phyloP scores from a whole-genome alignment of 2,888 invertebrate genomes.

The Cheilosia pagana region DNA sequence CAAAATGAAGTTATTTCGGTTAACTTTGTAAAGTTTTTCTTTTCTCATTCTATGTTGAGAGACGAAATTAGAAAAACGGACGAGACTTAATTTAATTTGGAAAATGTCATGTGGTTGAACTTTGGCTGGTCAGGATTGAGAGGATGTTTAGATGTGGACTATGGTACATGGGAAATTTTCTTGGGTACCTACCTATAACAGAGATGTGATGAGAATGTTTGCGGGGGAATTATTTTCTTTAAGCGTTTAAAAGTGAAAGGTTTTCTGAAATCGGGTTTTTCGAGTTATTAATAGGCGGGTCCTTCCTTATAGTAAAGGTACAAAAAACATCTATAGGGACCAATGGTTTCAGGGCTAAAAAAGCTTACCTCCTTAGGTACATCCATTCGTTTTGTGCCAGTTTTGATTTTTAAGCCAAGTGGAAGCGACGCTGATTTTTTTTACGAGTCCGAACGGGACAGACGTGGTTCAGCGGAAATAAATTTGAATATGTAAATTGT shows the following conservation, averaged over 20 bases:
- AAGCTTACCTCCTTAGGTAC: no score
- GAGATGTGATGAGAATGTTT: neutral
- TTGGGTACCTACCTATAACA: neutral
- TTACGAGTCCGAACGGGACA: no score
- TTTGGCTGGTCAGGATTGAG: slow-evolving; percentile 35
- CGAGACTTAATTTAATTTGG: slow-evolving; percentile 62
- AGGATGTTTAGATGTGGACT: slow-evolving; percentile 17
- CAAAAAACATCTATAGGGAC: no score
- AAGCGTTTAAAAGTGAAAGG: neutral
- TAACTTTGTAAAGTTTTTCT: slow-evolving; percentile 54
- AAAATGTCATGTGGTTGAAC: slow-evolving; percentile 58
- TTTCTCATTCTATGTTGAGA: slow-evolving; percentile 2
- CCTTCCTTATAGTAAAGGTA: no score
- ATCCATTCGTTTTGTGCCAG: no score
- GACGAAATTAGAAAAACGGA: slow-evolving; percentile 43
- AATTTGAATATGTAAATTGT: no score
- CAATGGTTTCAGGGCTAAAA: no score
- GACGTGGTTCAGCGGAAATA: no score
- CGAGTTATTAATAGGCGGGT: no score
- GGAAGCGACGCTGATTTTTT: no score
- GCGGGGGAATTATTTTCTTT: neutral
- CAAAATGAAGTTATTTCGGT: slow-evolving; percentile 68
- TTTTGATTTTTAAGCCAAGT: no score
- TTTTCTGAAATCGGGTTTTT: no score
- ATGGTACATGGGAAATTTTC: neutral